Conservation (phyloP, 64 coral and sea anemone genomes). For the Astreopora myriophthalma region DNA sequence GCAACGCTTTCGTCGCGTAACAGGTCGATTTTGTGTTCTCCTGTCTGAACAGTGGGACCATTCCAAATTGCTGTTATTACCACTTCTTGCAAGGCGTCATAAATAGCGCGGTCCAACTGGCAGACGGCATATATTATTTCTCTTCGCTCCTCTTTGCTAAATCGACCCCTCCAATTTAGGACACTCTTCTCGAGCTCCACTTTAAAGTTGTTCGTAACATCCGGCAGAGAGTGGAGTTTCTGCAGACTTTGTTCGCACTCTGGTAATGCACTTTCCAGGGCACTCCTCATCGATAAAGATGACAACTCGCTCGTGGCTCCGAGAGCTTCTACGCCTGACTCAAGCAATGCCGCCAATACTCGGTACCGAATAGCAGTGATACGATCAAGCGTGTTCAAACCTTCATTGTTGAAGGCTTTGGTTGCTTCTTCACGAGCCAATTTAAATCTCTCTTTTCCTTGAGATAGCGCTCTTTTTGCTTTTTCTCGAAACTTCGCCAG, state of each 20-base stretch:
- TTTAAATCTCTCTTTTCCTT: constrained; percentile 20
- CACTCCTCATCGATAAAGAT: not conserved
- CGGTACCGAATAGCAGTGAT: constrained; percentile 36
- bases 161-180: not conserved
- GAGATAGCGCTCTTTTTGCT: not conserved
- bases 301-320: not conserved
- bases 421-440: constrained; percentile 39
- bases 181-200: not conserved
- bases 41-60: not conserved
- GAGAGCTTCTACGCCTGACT: not conserved
- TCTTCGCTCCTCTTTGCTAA: not conserved
- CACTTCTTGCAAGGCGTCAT: not conserved
- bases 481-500: not conserved
- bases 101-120: constrained; percentile 1
- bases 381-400: not conserved
- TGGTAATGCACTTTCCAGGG: not conserved
- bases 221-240: constrained; percentile 34
- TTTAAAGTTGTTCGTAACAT: not conserved
- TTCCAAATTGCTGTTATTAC: not conserved
- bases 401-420: constrained; percentile 44
- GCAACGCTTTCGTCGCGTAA: not conserved
- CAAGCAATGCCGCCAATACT: not conserved
- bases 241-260: constrained; percentile 5
- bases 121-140: not conserved
- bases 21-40: not conserved